A percentile compares a stretch with the other conserved stretches of the same genome.
Evolutionary conservation across 2,113 vertebrate genomes (phyloP).

Genomic region (Syngnathus typhle): DNA sequence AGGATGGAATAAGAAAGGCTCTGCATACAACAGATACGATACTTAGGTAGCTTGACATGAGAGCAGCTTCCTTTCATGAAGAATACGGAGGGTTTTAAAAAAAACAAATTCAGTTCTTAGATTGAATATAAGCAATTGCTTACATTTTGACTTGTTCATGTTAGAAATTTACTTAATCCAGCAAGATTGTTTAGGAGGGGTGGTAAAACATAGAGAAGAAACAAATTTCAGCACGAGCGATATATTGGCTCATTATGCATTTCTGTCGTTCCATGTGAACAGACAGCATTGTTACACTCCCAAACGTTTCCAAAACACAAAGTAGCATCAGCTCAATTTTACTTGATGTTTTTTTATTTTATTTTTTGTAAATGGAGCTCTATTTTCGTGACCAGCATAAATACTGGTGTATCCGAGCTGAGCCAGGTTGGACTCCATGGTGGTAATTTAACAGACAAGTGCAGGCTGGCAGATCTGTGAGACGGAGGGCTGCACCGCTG

Average conservation of each 20-base stretch:
- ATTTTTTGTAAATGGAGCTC: no score
- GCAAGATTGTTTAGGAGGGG: background rate
- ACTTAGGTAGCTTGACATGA: constrained; percentile 35
- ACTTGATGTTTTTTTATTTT: no score
- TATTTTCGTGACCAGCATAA: no score
- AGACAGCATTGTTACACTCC: background rate
- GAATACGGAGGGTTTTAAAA: background rate
- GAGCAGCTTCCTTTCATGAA: background rate
- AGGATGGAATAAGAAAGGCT: constrained; percentile 14
- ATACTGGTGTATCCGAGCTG: no score
- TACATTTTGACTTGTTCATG: background rate
- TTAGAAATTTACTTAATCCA: background rate
- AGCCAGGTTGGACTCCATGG: no score
- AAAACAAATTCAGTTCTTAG: background rate
- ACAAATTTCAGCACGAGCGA: background rate
- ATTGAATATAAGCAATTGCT: background rate
- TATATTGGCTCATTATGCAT: background rate
- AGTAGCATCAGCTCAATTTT: background rate
- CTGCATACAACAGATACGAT: constrained; percentile 45
- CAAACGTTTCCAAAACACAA: background rate
- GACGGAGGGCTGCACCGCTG: no score
- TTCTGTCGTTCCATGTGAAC: background rate
- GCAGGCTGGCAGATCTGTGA: no score
- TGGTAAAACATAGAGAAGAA: background rate
- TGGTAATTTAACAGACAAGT: no score